phyloP scores from a whole-genome alignment of 2,113 vertebrate species.

The Tonatia bakeri region DNA sequence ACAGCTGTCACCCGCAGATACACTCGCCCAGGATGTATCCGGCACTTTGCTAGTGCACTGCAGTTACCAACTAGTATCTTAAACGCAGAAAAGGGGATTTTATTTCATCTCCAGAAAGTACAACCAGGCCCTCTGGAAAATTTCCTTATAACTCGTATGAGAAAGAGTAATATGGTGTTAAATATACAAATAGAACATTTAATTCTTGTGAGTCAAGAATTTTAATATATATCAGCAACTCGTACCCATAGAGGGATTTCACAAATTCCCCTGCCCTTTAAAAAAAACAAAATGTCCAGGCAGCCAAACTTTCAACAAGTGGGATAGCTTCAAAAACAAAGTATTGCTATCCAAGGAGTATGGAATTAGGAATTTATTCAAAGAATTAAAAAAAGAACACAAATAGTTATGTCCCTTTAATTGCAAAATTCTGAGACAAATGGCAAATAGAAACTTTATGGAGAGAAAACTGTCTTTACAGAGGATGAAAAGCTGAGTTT shows the following conservation, averaged over 20 bases:
- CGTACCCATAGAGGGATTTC: background rate
- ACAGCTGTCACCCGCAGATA: background rate
- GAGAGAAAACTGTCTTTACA: background rate
- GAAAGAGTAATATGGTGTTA: background rate
- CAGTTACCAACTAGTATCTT: background rate
- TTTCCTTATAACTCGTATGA: background rate
- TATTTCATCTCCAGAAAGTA: background rate
- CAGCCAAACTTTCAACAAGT: conserved; percentile 26
- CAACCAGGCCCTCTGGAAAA: background rate
- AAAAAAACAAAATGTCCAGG: conserved; percentile 40
- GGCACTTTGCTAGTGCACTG: background rate
- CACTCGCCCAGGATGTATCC: conserved; percentile 8
- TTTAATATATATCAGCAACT: conserved; percentile 23
- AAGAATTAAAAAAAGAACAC: conserved; percentile 21
- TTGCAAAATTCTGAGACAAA: conserved; percentile 39
- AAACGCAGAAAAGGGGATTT: background rate
- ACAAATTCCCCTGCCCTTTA: background rate
- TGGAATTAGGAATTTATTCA: conserved; percentile 9
- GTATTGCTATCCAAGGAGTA: background rate
- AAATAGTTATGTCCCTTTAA: conserved; percentile 35
- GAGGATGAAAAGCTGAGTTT: conserved; percentile 30
- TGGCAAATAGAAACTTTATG: conserved; percentile 19
- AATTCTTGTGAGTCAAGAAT: conserved; percentile 9
- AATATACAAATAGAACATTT: background rate
- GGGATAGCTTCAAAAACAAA: conserved; percentile 14